phyloP scores from a whole-genome alignment of 2,797 vertebrate species.

The Protosalanx chinensis region DNA sequence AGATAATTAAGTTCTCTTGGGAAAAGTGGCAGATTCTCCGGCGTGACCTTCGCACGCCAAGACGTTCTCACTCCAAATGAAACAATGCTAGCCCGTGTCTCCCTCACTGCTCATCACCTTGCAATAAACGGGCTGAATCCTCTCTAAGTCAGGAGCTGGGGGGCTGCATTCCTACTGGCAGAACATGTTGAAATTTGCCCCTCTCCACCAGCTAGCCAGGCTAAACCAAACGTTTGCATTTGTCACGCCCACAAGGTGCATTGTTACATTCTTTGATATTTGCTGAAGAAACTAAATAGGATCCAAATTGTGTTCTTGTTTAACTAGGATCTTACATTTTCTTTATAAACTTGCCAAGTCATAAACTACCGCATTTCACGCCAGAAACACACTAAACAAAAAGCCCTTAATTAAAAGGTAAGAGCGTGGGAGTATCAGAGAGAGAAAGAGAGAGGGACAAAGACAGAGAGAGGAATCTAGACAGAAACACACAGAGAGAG shows the following conservation, averaged over 20 bases:
- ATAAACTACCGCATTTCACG: background rate
- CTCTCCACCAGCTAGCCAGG: conserved; percentile 39
- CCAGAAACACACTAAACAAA: background rate
- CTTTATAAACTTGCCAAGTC: background rate
- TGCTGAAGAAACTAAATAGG: background rate
- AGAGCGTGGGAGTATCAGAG: background rate
- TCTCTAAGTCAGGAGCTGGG: conserved; percentile 8
- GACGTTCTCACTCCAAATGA: conserved; percentile 33
- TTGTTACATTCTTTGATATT: background rate
- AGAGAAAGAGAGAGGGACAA: background rate
- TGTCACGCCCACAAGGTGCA: conserved; percentile 32
- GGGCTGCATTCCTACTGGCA: conserved; percentile 58
- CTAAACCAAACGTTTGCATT: conserved; percentile 53
- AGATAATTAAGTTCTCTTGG: too few relatives aligned
- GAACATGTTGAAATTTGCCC: conserved; percentile 68
- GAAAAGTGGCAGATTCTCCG: background rate
- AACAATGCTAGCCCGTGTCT: conserved; percentile 30
- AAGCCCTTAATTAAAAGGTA: background rate
- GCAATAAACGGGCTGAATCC: conserved; percentile 57
- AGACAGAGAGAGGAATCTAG: conserved; percentile 3
- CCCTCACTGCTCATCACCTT: conserved; percentile 62
- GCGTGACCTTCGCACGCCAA: conserved; percentile 17
- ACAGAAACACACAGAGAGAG: conserved; percentile 7
- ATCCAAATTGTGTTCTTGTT: background rate
- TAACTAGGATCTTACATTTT: background rate